phyloP scores from a whole-genome alignment of 2,888 invertebrate genomes.

The Drepanosiphum platanoidis region DNA sequence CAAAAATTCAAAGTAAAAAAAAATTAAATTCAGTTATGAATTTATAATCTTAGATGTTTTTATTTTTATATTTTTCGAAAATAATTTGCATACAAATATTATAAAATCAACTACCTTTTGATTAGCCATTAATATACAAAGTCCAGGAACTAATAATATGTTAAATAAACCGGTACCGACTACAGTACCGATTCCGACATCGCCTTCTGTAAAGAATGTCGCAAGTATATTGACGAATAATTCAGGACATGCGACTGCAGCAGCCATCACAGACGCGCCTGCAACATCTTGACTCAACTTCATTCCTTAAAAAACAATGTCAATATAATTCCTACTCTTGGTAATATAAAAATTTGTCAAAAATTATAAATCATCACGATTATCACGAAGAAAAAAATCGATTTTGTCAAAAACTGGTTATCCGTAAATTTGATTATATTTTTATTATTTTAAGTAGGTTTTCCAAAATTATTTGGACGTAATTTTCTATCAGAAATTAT shows the following conservation, averaged over 20 bases:
- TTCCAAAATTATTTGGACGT: too few species aligned
- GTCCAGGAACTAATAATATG: conserved; percentile 79
- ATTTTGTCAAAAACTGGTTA: too few species aligned
- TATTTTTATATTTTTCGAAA: conserved; percentile 57
- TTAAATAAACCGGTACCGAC: conserved; percentile 84
- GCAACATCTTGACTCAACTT: conserved; percentile 81
- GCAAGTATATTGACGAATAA: conserved; percentile 86
- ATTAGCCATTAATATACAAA: conserved; percentile 75
- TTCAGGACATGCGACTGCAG: conserved; percentile 88
- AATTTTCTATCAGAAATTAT: too few species aligned
- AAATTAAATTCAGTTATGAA: too few species aligned
- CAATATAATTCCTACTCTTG: too few species aligned
- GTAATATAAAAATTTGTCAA: too few species aligned
- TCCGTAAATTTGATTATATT: too few species aligned
- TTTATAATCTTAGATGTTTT: not conserved
- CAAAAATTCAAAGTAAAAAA: too few species aligned
- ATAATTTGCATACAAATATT: conserved; percentile 76
- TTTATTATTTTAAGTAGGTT: too few species aligned
- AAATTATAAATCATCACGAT: too few species aligned
- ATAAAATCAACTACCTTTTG: conserved; percentile 62
- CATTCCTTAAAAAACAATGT: conserved; percentile 68
- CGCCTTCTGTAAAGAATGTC: conserved; percentile 81
- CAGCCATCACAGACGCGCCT: conserved; percentile 91
- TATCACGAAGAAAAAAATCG: too few species aligned
- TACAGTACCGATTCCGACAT: conserved; percentile 80